A percentile compares a stretch with the other conserved stretches of the same genome.
phyloP scores from a whole-genome alignment of 2,113 vertebrate genomes.

The Paramisgurnus dabryanus region DNA sequence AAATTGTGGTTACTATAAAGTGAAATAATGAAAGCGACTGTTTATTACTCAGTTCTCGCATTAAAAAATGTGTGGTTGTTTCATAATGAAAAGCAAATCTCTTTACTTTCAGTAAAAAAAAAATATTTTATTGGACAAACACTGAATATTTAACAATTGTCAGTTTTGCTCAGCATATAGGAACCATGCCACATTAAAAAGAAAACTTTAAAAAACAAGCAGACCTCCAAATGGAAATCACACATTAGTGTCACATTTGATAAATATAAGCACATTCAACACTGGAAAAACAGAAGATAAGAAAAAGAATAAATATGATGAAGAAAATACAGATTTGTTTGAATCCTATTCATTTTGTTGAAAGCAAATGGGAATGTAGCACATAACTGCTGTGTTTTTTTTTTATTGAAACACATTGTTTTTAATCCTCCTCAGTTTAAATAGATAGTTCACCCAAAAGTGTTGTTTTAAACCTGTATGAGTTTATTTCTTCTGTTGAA shows the following conservation, averaged over 20 bases:
- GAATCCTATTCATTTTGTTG: not conserved
- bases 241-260: not conserved
- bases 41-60: no score
- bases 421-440: not conserved
- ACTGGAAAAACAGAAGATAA: not conserved
- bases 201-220: not conserved
- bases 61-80: not conserved
- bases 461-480: no score
- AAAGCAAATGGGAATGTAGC: not conserved
- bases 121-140: constrained; percentile 15
- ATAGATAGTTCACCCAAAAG: no score
- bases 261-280: not conserved
- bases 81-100: not conserved
- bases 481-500: no score
- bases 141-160: constrained; percentile 7
- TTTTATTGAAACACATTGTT: not conserved
- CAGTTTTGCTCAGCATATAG: not conserved
- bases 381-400: not conserved
- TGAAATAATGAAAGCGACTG: not conserved
- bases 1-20: no score
- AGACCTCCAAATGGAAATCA: not conserved
- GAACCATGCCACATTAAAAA: not conserved
- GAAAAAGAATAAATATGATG: not conserved
- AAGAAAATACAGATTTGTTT: not conserved
- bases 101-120: not conserved